A percentile compares a stretch with the other conserved stretches of the same genome.
Evolutionary conservation across 2,888 invertebrate genomes (phyloP).

Genomic region (Limenitis arthemis): DNA sequence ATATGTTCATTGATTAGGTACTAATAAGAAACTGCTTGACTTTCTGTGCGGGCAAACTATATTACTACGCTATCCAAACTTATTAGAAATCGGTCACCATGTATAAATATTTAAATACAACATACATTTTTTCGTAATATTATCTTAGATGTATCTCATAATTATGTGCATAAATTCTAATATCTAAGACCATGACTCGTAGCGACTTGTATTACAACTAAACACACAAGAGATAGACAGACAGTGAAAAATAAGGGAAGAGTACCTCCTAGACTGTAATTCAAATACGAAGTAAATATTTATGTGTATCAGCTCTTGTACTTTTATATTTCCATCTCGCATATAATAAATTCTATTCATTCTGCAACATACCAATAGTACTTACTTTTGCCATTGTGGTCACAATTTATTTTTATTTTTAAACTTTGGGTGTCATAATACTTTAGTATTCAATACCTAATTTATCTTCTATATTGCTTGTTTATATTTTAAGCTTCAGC

Average conservation of each 20-base stretch:
- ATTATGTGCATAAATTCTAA: constrained; percentile 32
- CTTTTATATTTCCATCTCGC: constrained; percentile 37
- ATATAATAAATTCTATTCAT: constrained; percentile 32
- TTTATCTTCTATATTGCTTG: constrained; percentile 17
- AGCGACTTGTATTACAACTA: constrained; percentile 32
- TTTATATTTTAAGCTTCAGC: constrained; percentile 19
- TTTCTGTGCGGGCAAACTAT: too few species aligned
- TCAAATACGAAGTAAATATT: constrained; percentile 51
- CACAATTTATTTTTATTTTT: constrained; percentile 2
- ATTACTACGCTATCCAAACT: too few species aligned
- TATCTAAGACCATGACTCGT: constrained; percentile 29
- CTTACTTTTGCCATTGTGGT: constrained; percentile 21
- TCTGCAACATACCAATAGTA: constrained; percentile 21
- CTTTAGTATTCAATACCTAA: constrained; percentile 17
- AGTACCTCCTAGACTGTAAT: constrained; percentile 39
- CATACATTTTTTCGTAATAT: background rate
- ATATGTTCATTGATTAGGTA: too few species aligned
- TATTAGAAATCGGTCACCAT: too few species aligned
- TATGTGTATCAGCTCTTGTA: constrained; percentile 39
- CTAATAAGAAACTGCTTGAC: too few species aligned
- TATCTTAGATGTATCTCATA: constrained; percentile 23
- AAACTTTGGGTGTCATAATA: constrained; percentile 16
- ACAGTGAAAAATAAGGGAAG: constrained; percentile 53
- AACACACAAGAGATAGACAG: constrained; percentile 37
- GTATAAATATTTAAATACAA: background rate